Evolutionary conservation across 2,797 vertebrate species (phyloP).

Genomic region (Capromys pilorides): DNA sequence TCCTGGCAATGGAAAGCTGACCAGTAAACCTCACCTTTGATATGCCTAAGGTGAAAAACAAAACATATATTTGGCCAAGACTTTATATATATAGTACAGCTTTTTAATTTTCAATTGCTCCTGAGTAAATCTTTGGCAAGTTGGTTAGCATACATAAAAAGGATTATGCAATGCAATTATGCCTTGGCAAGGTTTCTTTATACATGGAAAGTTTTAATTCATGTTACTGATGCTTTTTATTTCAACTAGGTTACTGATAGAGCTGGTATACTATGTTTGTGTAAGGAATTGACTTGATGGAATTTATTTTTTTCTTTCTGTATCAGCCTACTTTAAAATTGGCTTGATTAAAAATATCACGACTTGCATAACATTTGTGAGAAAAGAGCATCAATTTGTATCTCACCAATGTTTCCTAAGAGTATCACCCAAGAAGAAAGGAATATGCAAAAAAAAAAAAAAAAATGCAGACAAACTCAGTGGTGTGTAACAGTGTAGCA

Average conservation of each 20-base stretch:
- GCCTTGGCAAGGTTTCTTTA: neutral
- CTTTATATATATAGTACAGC: neutral
- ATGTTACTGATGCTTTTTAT: neutral
- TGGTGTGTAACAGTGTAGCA: neutral
- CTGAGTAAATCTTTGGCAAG: neutral
- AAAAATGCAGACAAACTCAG: neutral
- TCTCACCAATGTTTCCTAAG: neutral
- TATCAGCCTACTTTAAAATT: slow-evolving; percentile 20
- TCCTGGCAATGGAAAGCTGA: neutral
- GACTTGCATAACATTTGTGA: neutral
- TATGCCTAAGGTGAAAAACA: neutral
- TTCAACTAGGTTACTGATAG: slow-evolving; percentile 11
- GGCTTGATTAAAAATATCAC: neutral
- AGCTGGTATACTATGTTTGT: neutral
- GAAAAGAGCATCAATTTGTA: neutral
- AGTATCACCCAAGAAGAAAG: slow-evolving; percentile 13
- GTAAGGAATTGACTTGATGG: slow-evolving; percentile 5
- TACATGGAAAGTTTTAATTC: neutral
- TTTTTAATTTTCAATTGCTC: slow-evolving; percentile 28
- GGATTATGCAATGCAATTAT: neutral
- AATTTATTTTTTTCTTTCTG: slow-evolving; percentile 45
- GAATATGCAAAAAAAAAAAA: slow-evolving; percentile 11
- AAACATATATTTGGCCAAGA: slow-evolving; percentile 36
- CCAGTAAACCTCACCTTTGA: neutral
- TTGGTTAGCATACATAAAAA: neutral